Base-by-base conservation (phyloP, 2,888 invertebrate species). In the Mythimna vitellina region DNA sequence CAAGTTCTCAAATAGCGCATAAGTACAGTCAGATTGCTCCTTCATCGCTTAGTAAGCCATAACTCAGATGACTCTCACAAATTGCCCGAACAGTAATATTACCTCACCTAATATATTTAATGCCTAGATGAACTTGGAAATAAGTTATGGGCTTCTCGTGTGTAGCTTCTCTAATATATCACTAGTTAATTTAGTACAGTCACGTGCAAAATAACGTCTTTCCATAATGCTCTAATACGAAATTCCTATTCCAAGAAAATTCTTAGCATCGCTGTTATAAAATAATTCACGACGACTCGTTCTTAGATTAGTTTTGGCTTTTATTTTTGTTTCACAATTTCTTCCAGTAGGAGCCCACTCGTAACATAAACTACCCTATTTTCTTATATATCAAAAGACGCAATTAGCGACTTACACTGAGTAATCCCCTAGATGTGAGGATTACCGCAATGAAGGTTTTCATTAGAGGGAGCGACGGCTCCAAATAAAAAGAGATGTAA, bases 401-500 rank as follows among this genome's bases (percentile, higher is more conserved):
- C 85, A 87, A 87, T 88, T 87, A 88, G 84, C 77, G 73, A 83
- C 83, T 87, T 83, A 76, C 73, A 74, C 46, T 78, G 73, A 86
- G 78, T 87, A 88, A 88, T 84, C 79, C 84, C 65, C 73, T 86
- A 83, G 86, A 87, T 84, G 82, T 74, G 78, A 73, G 86, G 87
- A 88, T 90, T 89, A 88, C 88, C 85, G 80, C 88, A 84, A 86
- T 84, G 86, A 90, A 88, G 91, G 89, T 90, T 92, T 92, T 92
- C 91, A 92, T 93, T 91, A 92, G 88, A 85, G 86, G 84, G 86
- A 87, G 87, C 89, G 71, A 69, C 89, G 87, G 89, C 86, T 86
- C 85, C 78, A 86, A 89, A 90, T 90, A 92, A 92, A 91, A 91
- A 92, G 89, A 90, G 86, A 89, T 88, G 89, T 92, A 91, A 93